Evolutionary conservation across 2,113 vertebrate species (phyloP), one percentile per base, ranked within the genome.

Genomic region (Salvator merianae): DNA sequence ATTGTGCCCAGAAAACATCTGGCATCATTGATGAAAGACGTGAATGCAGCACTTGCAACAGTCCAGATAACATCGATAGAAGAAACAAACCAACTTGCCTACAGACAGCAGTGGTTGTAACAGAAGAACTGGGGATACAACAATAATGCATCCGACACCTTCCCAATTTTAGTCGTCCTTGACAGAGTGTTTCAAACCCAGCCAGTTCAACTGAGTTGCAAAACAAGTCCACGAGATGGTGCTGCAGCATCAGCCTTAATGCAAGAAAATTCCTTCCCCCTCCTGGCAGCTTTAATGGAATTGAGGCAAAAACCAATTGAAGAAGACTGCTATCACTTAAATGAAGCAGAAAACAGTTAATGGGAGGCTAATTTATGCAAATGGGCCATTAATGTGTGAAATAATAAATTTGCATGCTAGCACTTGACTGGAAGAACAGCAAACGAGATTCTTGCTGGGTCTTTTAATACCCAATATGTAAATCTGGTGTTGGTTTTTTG

Each of bases 361-460:
- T 76, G 3, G 62, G 59, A 76, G 55, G 63, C 59, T 86, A 74
- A 75, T 80, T 66, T 84, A 90, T 85, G 83, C 77, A 85, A 85
- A 79, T 79, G 14, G n/a, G 5, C 43, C 26, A 22, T 79, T 47
- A 68, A n/a, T 22, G 77, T 14, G 30, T 24, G n/a, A 65, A 50
- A 79, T 73, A 63, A 72, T 66, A 65, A 62, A 84, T 65, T 63
- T 79, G 83, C 66, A 72, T 34, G 83, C 66, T 55, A 47, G 30
- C 20, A 13, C 30, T 72, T 55, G 3, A 1, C 2, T 22, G 28
- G 30, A 72, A 53, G 22, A 85, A 53, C 30, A 47, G 68, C 24
- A 26, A 30, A 32, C 26, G 20, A n/a, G 43, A 73, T 4, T 28
- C 43, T 28, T 55, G 59, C 55, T 28, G 68, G 40, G 40, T 32